A percentile compares a stretch with the other conserved stretches of the same genome.
These are phyloP conservation scores for Capromys pilorides DNA, from an alignment of 2,797 vertebrate genomes.

Conservation along the genomic window DNA sequence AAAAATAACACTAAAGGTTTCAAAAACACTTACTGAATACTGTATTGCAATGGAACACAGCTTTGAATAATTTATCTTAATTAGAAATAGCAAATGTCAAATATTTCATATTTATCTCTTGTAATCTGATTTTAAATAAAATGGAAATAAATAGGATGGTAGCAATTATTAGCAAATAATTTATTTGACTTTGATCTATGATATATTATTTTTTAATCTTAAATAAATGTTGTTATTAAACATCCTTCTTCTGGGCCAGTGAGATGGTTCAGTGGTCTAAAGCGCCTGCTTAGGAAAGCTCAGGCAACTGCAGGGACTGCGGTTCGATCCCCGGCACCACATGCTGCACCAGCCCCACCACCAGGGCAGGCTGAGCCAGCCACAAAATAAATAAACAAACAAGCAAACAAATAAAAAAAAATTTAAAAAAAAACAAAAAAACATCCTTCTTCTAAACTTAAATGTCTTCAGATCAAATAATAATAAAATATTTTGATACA, in stretches of 20 bases:
- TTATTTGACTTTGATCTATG: background rate
- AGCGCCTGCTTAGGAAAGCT: too few relatives aligned
- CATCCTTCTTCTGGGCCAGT: too few relatives aligned
- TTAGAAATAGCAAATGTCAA: conserved; percentile 16
- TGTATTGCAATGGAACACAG: background rate
- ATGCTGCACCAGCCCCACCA: too few relatives aligned
- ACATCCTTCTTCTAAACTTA: conserved; percentile 23
- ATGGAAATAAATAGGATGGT: conserved; percentile 18
- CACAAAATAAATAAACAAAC: too few relatives aligned
- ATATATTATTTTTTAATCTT: background rate
- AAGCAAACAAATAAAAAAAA: too few relatives aligned
- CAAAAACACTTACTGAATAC: background rate
- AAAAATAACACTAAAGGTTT: conserved; percentile 33
- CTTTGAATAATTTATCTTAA: background rate
- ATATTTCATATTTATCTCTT: background rate
- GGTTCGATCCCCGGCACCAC: too few relatives aligned
- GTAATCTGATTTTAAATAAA: conserved; percentile 42
- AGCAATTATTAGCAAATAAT: background rate
- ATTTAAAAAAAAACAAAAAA: too few relatives aligned
- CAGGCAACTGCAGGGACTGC: too few relatives aligned
- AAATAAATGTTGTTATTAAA: background rate
- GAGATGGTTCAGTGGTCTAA: too few relatives aligned
- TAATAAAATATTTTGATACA: background rate
- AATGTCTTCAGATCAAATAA: conserved; percentile 20
- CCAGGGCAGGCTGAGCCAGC: too few relatives aligned